A percentile compares a stretch with the other conserved stretches of the same genome.
phyloP scores from a whole-genome alignment of 2,888 invertebrate species.

The Amphipyra tragopoginis region DNA sequence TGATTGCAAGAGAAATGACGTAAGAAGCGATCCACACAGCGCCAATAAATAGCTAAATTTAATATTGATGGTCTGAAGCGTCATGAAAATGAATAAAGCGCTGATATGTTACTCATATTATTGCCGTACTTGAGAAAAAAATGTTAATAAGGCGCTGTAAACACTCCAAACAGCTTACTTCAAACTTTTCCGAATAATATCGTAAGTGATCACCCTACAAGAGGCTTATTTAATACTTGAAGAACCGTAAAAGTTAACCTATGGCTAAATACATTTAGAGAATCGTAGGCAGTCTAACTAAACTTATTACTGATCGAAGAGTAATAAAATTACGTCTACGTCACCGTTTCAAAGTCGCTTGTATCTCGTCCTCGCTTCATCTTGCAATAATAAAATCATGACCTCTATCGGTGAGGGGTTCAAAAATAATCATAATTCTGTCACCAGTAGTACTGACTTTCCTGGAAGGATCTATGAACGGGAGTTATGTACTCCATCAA shows the following conservation, averaged over 20 bases:
- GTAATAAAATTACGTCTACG: conserved; percentile 72
- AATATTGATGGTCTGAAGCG: conserved; percentile 42
- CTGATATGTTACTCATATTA: conserved; percentile 62
- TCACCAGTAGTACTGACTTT: conserved; percentile 27
- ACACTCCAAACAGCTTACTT: conserved; percentile 62
- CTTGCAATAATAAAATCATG: conserved; percentile 69
- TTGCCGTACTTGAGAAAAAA: conserved; percentile 33
- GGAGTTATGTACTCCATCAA: conserved; percentile 35
- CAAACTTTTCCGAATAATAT: conserved; percentile 58
- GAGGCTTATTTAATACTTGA: conserved; percentile 71
- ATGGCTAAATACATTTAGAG: conserved; percentile 81
- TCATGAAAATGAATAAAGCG: conserved; percentile 50
- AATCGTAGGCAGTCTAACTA: conserved; percentile 77
- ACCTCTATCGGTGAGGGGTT: conserved; percentile 53
- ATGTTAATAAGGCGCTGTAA: conserved; percentile 61
- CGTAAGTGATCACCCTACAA: conserved; percentile 64
- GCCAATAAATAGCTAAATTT: conserved; percentile 35
- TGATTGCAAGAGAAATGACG: conserved; percentile 64
- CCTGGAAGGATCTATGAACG: conserved; percentile 31
- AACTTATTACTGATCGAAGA: conserved; percentile 77
- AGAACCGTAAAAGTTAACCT: conserved; percentile 79
- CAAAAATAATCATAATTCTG: conserved; percentile 43
- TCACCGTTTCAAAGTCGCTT: conserved; percentile 61
- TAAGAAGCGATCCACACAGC: conserved; percentile 54
- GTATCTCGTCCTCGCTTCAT: conserved; percentile 63